phyloP scores from a whole-genome alignment of 1,140 invertebrate species.

The Hylaeus volcanicus region DNA sequence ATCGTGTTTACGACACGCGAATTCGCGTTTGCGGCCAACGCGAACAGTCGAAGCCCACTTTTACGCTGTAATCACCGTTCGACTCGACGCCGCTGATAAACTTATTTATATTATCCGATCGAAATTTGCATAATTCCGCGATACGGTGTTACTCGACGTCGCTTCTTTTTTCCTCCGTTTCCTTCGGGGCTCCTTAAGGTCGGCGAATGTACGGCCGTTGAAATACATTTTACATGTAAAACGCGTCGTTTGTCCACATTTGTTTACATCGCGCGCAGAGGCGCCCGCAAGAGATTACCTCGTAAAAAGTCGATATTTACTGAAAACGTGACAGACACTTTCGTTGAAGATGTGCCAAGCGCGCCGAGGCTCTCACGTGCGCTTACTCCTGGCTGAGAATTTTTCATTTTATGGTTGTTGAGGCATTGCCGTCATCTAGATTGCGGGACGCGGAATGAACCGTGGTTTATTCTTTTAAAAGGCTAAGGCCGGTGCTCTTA shows the following conservation, averaged over 20 bases:
- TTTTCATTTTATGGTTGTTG: neutral
- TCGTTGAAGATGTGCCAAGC: neutral
- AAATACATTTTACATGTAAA: neutral
- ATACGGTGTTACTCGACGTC: neutral
- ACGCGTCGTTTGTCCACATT: neutral
- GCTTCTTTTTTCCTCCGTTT: neutral
- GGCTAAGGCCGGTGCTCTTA: too few species aligned
- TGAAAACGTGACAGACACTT: neutral
- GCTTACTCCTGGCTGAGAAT: neutral
- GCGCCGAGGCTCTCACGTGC: neutral
- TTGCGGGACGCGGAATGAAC: too few species aligned
- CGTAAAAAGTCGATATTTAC: constrained; percentile 3
- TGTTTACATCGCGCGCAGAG: neutral
- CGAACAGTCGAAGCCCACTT: neutral
- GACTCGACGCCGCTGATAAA: neutral
- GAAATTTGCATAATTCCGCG: constrained; percentile 17
- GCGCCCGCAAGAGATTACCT: neutral
- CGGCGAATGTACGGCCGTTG: neutral
- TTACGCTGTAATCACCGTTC: constrained; percentile 6
- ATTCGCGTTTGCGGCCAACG: neutral
- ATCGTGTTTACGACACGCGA: constrained; percentile 34
- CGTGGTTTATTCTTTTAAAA: too few species aligned
- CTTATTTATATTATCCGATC: constrained; percentile 10
- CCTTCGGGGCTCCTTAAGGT: neutral
- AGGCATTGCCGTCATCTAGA: too few species aligned